phyloP scores from a whole-genome alignment of 1,140 invertebrate genomes.

The Lasioglossum baleicum region DNA sequence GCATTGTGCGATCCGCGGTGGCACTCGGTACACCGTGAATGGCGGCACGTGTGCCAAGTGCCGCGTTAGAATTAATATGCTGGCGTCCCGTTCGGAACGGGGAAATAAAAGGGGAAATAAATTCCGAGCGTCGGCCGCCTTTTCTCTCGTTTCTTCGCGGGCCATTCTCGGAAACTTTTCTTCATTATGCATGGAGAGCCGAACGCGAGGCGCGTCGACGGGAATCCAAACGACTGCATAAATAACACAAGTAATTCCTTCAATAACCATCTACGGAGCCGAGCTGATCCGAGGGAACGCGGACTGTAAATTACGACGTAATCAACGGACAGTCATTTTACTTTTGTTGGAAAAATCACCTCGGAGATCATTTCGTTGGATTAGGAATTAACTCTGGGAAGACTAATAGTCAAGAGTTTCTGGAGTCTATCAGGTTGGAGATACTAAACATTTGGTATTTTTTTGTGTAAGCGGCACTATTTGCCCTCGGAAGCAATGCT shows the following conservation, averaged over 20 bases:
- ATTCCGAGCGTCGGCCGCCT: conserved; percentile 2
- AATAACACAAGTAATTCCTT: neutral
- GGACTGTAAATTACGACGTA: neutral
- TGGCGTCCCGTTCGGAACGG: conserved; percentile 23
- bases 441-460: no score
- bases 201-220: neutral
- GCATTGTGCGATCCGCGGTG: neutral
- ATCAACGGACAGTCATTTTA: neutral
- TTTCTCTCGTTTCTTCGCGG: neutral
- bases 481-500: no score
- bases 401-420: no score
- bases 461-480: no score
- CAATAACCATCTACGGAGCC: neutral
- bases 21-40: conserved; percentile 14
- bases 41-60: conserved; percentile 30
- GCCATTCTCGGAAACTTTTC: neutral
- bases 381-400: no score
- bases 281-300: neutral
- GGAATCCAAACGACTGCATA: conserved; percentile 1
- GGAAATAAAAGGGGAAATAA: conserved; percentile 35
- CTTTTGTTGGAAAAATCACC: neutral
- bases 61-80: conserved; percentile 44
- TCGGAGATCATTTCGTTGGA: neutral
- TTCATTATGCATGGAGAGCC: neutral
- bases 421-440: no score